These are phyloP conservation scores for Andrena bicolor DNA, from an alignment of 2,888 invertebrate genomes.

Conservation along the genomic window DNA sequence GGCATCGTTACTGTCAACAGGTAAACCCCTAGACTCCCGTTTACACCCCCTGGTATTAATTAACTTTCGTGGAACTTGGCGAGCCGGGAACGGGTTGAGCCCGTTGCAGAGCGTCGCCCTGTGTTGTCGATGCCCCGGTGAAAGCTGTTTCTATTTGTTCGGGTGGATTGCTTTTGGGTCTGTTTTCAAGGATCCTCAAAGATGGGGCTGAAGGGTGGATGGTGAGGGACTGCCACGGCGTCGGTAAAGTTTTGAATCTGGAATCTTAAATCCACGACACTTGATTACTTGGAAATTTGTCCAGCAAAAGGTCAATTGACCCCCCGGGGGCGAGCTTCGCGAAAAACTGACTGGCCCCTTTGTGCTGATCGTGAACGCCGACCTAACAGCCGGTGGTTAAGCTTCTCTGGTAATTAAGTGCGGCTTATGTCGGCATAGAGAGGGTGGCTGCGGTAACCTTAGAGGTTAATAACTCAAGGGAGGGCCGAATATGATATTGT, in stretches of 20 bases:
- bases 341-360: constrained; percentile 26
- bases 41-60: constrained; percentile 59
- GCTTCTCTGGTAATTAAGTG: constrained; percentile 81
- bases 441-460: constrained; percentile 82
- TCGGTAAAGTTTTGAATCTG: no score
- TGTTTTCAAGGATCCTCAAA: not conserved
- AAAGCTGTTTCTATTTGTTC: constrained; percentile 26
- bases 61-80: constrained; percentile 60
- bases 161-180: not conserved
- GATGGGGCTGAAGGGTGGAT: not conserved
- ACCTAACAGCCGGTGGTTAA: constrained; percentile 73
- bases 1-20: constrained; percentile 71
- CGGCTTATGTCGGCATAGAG: constrained; percentile 75
- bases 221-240: no score
- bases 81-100: constrained; percentile 9
- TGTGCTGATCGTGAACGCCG: constrained; percentile 49
- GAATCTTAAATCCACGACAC: no score
- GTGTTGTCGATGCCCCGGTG: not conserved
- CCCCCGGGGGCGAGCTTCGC: not conserved
- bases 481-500: constrained; percentile 83
- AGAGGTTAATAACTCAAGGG: constrained; percentile 83
- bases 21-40: constrained; percentile 61
- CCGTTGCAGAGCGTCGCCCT: constrained; percentile 8
- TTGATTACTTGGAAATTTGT: not conserved
- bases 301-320: constrained; percentile 8